Percentiles rank a stretch among this genome's conserved stretches.
phyloP scores from a whole-genome alignment of 2,113 vertebrate genomes.

The Ciconia maguari region DNA sequence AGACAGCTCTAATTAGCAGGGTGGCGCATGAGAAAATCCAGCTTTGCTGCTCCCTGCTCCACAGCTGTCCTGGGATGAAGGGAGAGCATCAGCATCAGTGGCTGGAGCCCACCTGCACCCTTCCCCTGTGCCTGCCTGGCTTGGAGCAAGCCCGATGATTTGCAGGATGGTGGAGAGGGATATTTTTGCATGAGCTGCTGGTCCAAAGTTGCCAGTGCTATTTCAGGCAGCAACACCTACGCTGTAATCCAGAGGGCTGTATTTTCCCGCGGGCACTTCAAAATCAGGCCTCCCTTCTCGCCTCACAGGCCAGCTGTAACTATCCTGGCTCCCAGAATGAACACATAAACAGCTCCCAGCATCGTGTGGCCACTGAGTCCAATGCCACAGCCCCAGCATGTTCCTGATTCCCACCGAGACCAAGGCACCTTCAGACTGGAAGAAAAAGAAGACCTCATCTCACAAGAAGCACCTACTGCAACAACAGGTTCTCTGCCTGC shows the following conservation, averaged over 20 bases:
- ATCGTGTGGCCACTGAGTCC: accelerated
- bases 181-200: conserved; percentile 31
- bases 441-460: neutral
- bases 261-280: conserved; percentile 34
- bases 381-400: neutral
- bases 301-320: neutral
- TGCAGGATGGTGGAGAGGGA: neutral
- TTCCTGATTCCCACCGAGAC: neutral
- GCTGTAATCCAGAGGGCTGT: conserved; percentile 29
- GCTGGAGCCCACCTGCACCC: neutral
- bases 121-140: neutral
- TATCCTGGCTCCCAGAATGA: neutral
- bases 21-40: neutral
- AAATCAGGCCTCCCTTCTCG: neutral
- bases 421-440: neutral
- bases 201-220: neutral
- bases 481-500: conserved; percentile 3
- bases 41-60: neutral
- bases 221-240: conserved; percentile 60
- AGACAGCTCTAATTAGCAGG: conserved; percentile 44
- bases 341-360: neutral
- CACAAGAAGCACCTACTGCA: neutral
- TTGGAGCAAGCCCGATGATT: neutral
- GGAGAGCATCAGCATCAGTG: accelerated
- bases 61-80: conserved; percentile 16